Percentiles rank a stretch among this genome's conserved stretches.
Evolutionary conservation across 2,888 invertebrate genomes (phyloP).

Genomic region (Chydorus sphaericus): DNA sequence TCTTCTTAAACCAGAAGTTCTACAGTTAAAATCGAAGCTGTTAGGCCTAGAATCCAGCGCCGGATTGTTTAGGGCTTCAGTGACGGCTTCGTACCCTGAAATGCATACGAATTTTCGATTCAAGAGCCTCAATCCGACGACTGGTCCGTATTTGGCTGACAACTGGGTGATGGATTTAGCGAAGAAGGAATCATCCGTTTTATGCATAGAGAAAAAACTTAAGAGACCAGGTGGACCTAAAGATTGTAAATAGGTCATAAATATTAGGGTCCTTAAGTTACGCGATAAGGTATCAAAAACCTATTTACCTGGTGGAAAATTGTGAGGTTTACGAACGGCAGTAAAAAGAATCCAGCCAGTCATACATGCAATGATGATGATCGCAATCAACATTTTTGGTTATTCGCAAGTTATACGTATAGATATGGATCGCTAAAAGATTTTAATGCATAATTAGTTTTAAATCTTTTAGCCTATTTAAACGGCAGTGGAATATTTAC

Average conservation of each 20-base stretch:
- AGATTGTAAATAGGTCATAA: background rate
- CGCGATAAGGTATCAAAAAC: too few relatives aligned
- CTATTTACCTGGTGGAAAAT: background rate
- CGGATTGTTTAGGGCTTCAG: conserved; percentile 42
- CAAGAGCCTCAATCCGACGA: conserved; percentile 50
- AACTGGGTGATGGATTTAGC: conserved; percentile 46
- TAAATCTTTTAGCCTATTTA: too few relatives aligned
- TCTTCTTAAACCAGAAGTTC: conserved; percentile 47
- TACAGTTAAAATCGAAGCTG: conserved; percentile 48
- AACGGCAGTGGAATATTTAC: too few relatives aligned
- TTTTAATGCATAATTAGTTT: too few relatives aligned
- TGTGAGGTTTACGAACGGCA: background rate
- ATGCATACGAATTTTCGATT: conserved; percentile 44
- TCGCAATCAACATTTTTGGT: too few relatives aligned
- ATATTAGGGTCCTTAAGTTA: background rate
- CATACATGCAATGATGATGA: too few relatives aligned
- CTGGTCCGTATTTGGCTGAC: conserved; percentile 42
- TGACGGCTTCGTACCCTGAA: conserved; percentile 43
- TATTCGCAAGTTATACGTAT: too few relatives aligned
- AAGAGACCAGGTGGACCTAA: conserved; percentile 5
- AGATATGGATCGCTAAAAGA: too few relatives aligned
- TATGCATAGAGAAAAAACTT: background rate
- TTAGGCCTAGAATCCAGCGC: conserved; percentile 55
- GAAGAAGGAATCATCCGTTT: conserved; percentile 27
- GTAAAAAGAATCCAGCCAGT: too few relatives aligned